Percentiles rank a stretch among this genome's conserved stretches.
Conservation (phyloP, 2,113 vertebrate species). For the Diadophis punctatus region DNA sequence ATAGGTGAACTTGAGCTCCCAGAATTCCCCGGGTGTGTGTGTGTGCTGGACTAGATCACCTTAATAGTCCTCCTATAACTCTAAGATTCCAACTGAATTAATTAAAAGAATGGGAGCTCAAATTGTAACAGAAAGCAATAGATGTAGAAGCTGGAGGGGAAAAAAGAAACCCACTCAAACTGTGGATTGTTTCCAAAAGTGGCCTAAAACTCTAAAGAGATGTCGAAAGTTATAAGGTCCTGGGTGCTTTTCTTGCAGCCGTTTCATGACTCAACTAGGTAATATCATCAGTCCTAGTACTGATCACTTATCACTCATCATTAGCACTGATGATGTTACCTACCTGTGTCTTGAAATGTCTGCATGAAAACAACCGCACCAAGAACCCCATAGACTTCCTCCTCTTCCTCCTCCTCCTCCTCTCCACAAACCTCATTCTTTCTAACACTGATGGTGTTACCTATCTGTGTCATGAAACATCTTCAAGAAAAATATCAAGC, state of each 20-base stretch:
- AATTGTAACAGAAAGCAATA: neutral
- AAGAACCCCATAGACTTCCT: too few species aligned
- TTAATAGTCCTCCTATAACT: neutral
- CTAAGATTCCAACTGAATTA: neutral
- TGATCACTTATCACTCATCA: neutral
- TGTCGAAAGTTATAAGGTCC: too few species aligned
- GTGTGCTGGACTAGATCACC: neutral
- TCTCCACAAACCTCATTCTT: too few species aligned
- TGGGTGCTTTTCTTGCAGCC: neutral
- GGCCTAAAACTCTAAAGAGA: neutral
- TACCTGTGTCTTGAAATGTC: too few species aligned
- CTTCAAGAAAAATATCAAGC: neutral
- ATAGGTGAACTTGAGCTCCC: neutral
- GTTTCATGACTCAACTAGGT: neutral
- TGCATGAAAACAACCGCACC: too few species aligned
- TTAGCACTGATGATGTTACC: neutral
- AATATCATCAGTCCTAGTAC: neutral
- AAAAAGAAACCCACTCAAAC: neutral
- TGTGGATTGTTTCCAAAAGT: neutral
- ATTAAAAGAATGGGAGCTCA: neutral
- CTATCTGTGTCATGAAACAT: neutral
- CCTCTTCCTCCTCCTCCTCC: too few species aligned
- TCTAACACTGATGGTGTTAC: neutral
- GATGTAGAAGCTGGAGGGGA: neutral
- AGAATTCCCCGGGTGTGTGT: neutral